Percentiles rank a stretch among this genome's conserved stretches.
These are phyloP conservation scores for Lathamus discolor DNA, from an alignment of 2,113 vertebrate species.

Conservation along the genomic window DNA sequence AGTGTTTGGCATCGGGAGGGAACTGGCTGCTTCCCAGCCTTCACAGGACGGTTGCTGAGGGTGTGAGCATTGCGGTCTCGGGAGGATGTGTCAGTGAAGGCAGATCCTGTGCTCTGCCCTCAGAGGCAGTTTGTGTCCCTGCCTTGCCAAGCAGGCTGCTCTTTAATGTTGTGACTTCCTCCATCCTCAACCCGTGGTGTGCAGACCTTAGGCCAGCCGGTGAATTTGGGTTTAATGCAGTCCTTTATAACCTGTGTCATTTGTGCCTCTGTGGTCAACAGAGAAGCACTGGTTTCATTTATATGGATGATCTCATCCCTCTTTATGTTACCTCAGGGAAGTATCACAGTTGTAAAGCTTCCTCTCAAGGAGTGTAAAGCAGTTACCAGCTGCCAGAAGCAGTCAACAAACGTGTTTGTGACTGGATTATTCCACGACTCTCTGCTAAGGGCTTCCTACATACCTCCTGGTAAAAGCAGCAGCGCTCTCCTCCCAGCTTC, in stretches of 20 bases:
- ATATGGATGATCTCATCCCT: neutral
- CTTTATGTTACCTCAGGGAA: neutral
- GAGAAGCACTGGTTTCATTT: neutral
- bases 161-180: neutral
- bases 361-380: neutral
- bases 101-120: neutral
- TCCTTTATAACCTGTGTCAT: neutral
- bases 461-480: neutral
- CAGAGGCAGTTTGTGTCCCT: neutral
- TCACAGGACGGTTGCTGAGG: neutral
- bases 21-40: neutral
- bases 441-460: neutral
- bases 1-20: neutral
- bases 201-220: neutral
- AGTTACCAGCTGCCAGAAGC: neutral
- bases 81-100: neutral
- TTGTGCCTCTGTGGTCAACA: neutral
- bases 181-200: neutral
- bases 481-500: neutral
- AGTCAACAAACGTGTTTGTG: neutral
- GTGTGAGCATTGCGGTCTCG: accelerated
- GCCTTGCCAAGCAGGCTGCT: neutral
- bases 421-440: neutral
- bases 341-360: neutral
- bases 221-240: neutral